These are phyloP conservation scores for Vollenhovia emeryi DNA, from an alignment of 1,140 invertebrate species.

Conservation along the genomic window DNA sequence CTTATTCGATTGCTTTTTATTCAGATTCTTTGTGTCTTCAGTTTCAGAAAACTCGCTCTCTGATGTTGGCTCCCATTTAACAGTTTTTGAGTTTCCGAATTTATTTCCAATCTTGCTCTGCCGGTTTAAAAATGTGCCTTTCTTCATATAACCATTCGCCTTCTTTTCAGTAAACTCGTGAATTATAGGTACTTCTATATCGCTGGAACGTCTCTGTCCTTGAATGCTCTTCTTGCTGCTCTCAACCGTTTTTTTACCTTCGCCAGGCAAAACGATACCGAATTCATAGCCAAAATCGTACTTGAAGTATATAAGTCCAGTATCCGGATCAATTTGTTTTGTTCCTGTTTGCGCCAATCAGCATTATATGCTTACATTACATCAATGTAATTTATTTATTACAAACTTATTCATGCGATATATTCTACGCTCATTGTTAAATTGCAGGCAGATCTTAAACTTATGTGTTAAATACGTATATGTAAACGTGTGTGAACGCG, in stretches of 20 bases:
- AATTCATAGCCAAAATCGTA: slow-evolving; percentile 94
- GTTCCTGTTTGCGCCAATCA: slow-evolving; percentile 86
- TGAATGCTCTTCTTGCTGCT: slow-evolving; percentile 84
- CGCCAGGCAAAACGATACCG: slow-evolving; percentile 90
- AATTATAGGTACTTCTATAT: slow-evolving; percentile 88
- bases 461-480: background rate
- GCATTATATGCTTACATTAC: slow-evolving; percentile 12
- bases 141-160: slow-evolving; percentile 78
- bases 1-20: slow-evolving; percentile 75
- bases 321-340: slow-evolving; percentile 91
- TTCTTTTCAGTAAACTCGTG: slow-evolving; percentile 86
- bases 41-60: slow-evolving; percentile 88
- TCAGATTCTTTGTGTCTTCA: slow-evolving; percentile 82
- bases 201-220: slow-evolving; percentile 85
- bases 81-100: slow-evolving; percentile 84
- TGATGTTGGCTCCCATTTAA: slow-evolving; percentile 88
- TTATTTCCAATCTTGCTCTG: slow-evolving; percentile 74
- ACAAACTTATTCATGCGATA: background rate
- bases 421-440: background rate
- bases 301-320: slow-evolving; percentile 93
- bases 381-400: background rate
- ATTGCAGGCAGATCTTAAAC: background rate
- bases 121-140: background rate
- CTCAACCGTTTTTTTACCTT: slow-evolving; percentile 86
- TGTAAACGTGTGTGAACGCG: background rate